Base-by-base conservation (phyloP, 2,888 invertebrate genomes). In the Tromatobia lineatoria region DNA sequence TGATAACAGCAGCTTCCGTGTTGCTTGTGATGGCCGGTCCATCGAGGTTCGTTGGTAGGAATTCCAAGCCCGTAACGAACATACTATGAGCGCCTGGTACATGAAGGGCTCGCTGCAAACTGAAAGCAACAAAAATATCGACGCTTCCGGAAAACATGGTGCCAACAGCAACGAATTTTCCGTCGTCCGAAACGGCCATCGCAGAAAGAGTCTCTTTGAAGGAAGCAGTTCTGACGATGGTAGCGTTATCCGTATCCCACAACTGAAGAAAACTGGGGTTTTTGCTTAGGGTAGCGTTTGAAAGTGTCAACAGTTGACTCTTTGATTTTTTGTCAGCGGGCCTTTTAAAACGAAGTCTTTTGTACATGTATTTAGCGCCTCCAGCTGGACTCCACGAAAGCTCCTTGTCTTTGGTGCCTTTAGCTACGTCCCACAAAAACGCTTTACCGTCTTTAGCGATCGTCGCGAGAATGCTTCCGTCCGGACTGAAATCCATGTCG, bases 41-140 rank as follows among this genome's bases (percentile, higher is more conserved):
- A 92, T 97, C 97, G 86, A 95, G 94, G 90, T 95, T 95, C 13
- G 94, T 95, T 38, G 98, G 98, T 89, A 99, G 95, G 95, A 99
- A 99, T 94, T 98, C 97, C 88, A 99, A 94, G 13, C 99, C 99
- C 73, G 99, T 99, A 86, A 99, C 98, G 95, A 99, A 99, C 96
- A 99, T 98, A 91, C 97, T 97, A 95, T 99, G 99, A 85, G 98
- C 98, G 91, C 96, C 96, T 87, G 96, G 95, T 92, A 99, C 96
- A 94, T 97, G 96, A 90, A 98, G 95, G 86, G 98, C 96, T 90
- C 96, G 96, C 97, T 98, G 98, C 90, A 99, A 95, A 94, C 98
- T 99, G 94, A 98, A 99, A 64, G 98, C 97, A 87, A 98, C 96
- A 91, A 98, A 98, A 88, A 99, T 97, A 87, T 97, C 96, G 15